phyloP scores from a whole-genome alignment of 2,797 vertebrate species.

The Peromyscus aztecus region DNA sequence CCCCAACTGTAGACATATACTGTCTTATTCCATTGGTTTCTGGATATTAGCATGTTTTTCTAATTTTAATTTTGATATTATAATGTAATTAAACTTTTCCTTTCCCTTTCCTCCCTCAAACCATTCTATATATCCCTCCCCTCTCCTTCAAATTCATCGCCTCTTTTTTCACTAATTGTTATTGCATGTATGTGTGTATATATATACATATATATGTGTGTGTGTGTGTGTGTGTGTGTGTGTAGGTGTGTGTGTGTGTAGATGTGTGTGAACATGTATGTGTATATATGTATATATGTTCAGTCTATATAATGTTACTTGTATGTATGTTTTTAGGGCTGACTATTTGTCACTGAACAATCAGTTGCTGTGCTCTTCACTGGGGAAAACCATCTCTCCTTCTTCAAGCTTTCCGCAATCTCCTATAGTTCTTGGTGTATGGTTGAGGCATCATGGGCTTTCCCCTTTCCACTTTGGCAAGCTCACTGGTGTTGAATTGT shows the following conservation, averaged over 20 bases:
- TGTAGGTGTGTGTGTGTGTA: neutral
- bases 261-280: neutral
- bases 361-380: neutral
- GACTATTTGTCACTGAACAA: neutral
- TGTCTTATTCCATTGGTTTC: neutral
- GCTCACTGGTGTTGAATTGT: neutral
- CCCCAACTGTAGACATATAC: rapidly evolving
- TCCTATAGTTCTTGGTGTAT: neutral
- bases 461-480: neutral
- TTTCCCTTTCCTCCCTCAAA: neutral
- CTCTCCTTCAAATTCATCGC: neutral
- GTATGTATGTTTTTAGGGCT: neutral
- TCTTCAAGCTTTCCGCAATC: neutral
- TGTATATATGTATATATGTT: neutral
- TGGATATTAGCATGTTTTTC: neutral
- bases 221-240: neutral
- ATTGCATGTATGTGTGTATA: neutral
- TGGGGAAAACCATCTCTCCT: neutral
- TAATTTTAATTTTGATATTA: neutral
- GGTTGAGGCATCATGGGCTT: neutral
- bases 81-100: too few species aligned
- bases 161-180: neutral
- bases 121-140: neutral
- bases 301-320: neutral
- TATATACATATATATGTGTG: neutral